Conservation (phyloP, 2,888 invertebrate genomes). For the Frankliniella fusca region DNA sequence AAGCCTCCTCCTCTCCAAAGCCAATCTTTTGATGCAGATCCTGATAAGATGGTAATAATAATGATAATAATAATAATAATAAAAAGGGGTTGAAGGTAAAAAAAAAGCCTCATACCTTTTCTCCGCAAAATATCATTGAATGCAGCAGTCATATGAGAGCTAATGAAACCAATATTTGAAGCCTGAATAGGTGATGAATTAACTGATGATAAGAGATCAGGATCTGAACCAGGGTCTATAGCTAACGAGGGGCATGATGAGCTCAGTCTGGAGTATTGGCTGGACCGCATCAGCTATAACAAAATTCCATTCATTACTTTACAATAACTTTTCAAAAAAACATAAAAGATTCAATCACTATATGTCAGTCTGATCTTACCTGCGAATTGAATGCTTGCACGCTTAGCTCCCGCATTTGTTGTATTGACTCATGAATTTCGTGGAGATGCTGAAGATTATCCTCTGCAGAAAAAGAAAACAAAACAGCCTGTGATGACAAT, state of each 20-base stretch:
- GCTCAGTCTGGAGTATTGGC: slow-evolving; percentile 57
- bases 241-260: slow-evolving; percentile 67
- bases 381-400: slow-evolving; percentile 44
- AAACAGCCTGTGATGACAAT: not conserved
- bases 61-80: not conserved
- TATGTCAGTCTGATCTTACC: slow-evolving; percentile 38
- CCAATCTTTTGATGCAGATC: slow-evolving; percentile 29
- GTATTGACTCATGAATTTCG: slow-evolving; percentile 69
- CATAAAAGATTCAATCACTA: not conserved
- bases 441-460: slow-evolving; percentile 72
- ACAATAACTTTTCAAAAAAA: slow-evolving; percentile 30
- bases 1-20: slow-evolving; percentile 51
- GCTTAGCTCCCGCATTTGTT: slow-evolving; percentile 68
- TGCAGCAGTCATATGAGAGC: not conserved
- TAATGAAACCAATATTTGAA: not conserved
- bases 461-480: slow-evolving; percentile 47
- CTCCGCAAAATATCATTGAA: not conserved
- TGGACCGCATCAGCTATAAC: slow-evolving; percentile 38
- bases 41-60: not conserved
- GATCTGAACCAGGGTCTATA: slow-evolving; percentile 52
- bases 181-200: slow-evolving; percentile 50
- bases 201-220: slow-evolving; percentile 49
- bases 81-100: not conserved
- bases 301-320: slow-evolving; percentile 29
- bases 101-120: not conserved